phyloP scores from a whole-genome alignment of 2,888 invertebrate species.

The Apodemia hepburni region DNA sequence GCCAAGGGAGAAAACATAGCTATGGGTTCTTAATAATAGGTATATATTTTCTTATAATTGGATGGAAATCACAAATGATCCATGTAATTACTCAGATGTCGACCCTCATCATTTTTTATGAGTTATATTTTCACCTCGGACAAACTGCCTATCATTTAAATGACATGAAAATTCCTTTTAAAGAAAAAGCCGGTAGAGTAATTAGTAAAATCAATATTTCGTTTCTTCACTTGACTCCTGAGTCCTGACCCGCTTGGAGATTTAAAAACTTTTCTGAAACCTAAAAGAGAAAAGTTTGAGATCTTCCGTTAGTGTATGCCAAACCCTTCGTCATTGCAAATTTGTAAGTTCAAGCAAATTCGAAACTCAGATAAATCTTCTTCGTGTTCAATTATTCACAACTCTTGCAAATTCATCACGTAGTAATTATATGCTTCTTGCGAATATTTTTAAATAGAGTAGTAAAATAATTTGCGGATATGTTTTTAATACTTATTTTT shows the following conservation, averaged over 20 bases:
- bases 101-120: conserved; percentile 73
- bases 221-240: neutral
- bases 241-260: neutral
- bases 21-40: neutral
- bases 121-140: conserved; percentile 26
- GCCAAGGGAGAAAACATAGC: neutral
- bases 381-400: conserved; percentile 26
- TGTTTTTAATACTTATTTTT: neutral
- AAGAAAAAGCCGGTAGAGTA: neutral
- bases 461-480: neutral
- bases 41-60: conserved; percentile 58
- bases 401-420: neutral
- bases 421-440: neutral
- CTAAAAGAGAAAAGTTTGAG: conserved; percentile 54
- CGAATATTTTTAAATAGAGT: too few species aligned
- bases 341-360: conserved; percentile 47
- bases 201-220: neutral
- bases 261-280: conserved; percentile 36
- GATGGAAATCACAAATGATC: conserved; percentile 73
- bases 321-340: conserved; percentile 45
- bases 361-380: conserved; percentile 55
- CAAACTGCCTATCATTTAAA: conserved; percentile 2
- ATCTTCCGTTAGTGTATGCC: conserved; percentile 43
- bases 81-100: conserved; percentile 75
- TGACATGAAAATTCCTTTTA: neutral